Base-by-base conservation (phyloP, 2,888 invertebrate genomes). In the Melangyna quadrimaculata region DNA sequence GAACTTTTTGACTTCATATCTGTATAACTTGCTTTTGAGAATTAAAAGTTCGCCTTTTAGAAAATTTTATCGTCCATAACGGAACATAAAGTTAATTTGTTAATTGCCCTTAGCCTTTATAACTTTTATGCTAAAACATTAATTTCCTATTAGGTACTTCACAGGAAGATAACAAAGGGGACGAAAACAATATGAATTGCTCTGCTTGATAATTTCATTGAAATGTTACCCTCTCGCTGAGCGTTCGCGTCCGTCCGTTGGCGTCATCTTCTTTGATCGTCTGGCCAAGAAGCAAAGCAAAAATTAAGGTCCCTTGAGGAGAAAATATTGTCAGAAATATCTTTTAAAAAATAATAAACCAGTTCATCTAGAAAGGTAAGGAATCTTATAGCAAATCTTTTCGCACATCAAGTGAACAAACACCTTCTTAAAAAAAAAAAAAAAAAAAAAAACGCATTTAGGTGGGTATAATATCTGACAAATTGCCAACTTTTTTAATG, bases 401-500 rank as follows among this genome's bases (percentile, higher is more conserved):
- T 57, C 19, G 57, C 57, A 35, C 35, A 32, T 57, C 10, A 59
- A 14, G 22, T 2, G 9, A 59, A 59, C 14, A 59, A 59, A 59
- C 14, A 59, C 35, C 37, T 59, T 59, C 0, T 27, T 32, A 1
- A 0, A 9, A 9, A 48, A 17, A 43, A 7, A 9, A 9, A 19
- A 7, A 17, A 6, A 32, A 35, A 37, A 59, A 14, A 14, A 22
- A 59, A 37, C 35, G n/a, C 14, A 37, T 59, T 37, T 9, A 14
- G 0, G 19, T 35, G 1, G 1, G 7, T 12, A 10, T 19, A 17
- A 10, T 24, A 51, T 22, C 37, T 59, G 59, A 59, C 22, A 22
- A 19, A 37, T 9, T 22, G 59, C 35, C 59, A 59, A 59, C 35
- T 37, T 59, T 59, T 59, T 35, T 35, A 57, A 37, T 59, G 59